phyloP scores from a whole-genome alignment of 2,888 invertebrate species.

The Hypercompe scribonia region DNA sequence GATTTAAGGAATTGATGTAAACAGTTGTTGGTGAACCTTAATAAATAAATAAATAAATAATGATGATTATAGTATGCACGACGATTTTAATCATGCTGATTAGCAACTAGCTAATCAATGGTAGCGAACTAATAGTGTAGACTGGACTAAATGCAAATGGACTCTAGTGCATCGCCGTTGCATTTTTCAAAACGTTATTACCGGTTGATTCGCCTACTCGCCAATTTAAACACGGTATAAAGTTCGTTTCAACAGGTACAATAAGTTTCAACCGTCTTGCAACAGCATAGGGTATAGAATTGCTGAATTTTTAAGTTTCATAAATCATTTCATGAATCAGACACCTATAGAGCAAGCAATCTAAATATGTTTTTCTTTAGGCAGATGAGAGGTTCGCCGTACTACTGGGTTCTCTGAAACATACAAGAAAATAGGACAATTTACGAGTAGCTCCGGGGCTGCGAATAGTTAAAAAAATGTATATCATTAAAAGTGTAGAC shows the following conservation, averaged over 20 bases:
- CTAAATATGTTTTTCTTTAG: not conserved
- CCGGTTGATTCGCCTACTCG: constrained; percentile 33
- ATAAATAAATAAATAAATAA: no score
- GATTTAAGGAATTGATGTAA: no score
- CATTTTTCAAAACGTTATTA: constrained; percentile 42
- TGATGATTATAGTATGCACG: no score
- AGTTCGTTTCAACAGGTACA: constrained; percentile 17
- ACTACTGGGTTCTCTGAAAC: not conserved
- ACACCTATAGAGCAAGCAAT: constrained; percentile 12
- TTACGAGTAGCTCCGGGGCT: constrained; percentile 14
- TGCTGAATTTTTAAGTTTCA: constrained; percentile 10
- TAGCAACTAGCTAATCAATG: not conserved
- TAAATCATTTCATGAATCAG: constrained; percentile 21
- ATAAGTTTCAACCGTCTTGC: constrained; percentile 27
- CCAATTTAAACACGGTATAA: constrained; percentile 25
- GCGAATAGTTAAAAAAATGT: constrained; percentile 32
- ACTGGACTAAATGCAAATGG: constrained; percentile 30
- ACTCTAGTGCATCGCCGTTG: constrained; percentile 24
- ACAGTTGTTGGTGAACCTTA: no score
- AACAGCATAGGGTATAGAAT: constrained; percentile 20
- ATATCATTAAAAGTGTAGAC: constrained; percentile 42
- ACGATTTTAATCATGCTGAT: no score
- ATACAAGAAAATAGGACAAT: constrained; percentile 19
- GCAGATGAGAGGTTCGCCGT: not conserved
- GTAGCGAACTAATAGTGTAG: not conserved